phyloP scores from a whole-genome alignment of 92 coral and sea anemone species.

The Pocillopora grandis region DNA sequence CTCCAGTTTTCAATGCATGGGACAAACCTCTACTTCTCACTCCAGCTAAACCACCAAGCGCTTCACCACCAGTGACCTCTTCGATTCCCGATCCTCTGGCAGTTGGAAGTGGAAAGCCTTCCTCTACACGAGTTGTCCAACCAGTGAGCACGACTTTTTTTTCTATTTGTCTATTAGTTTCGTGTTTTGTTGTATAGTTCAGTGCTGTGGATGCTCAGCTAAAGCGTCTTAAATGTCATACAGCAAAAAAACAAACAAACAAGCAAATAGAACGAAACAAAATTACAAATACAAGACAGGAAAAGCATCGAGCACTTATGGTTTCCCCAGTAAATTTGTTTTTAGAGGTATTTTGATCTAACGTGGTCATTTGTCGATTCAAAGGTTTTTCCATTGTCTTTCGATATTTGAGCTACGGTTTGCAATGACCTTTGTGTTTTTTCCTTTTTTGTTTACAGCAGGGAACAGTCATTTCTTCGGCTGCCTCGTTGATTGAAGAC shows the following conservation, averaged over 20 bases:
- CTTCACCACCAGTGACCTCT: slow-evolving; percentile 55
- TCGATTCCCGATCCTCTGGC: slow-evolving; percentile 94
- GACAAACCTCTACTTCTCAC: slow-evolving; percentile 90
- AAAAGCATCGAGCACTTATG: too few relatives aligned
- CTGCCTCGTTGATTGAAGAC: slow-evolving; percentile 71
- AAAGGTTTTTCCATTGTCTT: too few relatives aligned
- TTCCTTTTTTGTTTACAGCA: slow-evolving; percentile 9
- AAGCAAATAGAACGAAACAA: too few relatives aligned
- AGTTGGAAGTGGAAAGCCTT: slow-evolving; percentile 99
- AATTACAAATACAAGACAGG: too few relatives aligned
- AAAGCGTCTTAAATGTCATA: background rate
- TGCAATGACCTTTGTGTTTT: background rate
- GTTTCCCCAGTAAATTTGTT: background rate
- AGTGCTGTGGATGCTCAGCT: too few relatives aligned
- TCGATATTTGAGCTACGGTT: too few relatives aligned
- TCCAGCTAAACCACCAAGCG: slow-evolving; percentile 88
- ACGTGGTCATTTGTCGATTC: too few relatives aligned
- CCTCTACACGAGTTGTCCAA: slow-evolving; percentile 68
- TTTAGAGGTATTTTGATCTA: background rate
- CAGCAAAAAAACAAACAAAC: too few relatives aligned
- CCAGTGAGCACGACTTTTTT: slow-evolving; percentile 16
- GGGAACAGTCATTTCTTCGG: slow-evolving; percentile 63
- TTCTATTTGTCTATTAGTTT: background rate
- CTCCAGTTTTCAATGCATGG: slow-evolving; percentile 97
- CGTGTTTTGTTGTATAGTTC: background rate